These are phyloP conservation scores for Oreochromis aureus DNA, from an alignment of 2,113 vertebrate species.

Conservation along the genomic window DNA sequence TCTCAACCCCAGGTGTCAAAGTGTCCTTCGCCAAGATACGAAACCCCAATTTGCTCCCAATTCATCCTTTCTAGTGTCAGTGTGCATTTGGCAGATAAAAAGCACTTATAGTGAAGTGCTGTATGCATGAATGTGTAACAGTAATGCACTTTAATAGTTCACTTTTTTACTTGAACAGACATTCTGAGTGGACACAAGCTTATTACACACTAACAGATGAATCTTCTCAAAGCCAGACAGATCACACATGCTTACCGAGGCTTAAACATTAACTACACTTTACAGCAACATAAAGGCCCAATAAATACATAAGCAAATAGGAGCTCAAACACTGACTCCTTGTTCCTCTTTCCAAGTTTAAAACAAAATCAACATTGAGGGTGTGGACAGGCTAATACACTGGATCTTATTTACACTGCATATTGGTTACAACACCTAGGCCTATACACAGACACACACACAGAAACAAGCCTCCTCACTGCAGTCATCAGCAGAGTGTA, in stretches of 20 bases:
- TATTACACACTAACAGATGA: constrained; percentile 6
- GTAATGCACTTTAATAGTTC: not conserved
- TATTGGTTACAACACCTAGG: not conserved
- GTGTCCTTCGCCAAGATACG: not conserved
- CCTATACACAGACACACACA: not conserved
- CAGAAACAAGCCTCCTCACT: not conserved
- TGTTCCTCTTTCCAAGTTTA: not conserved
- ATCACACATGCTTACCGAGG: not conserved
- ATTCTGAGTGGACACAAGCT: not conserved
- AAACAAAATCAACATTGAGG: not conserved
- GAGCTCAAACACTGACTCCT: not conserved
- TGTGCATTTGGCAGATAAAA: not conserved
- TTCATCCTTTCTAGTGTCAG: not conserved
- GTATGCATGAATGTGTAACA: not conserved
- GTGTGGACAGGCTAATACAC: not conserved
- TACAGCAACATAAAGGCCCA: not conserved
- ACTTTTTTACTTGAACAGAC: not conserved
- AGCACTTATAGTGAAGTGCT: not conserved
- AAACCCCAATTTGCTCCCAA: not conserved
- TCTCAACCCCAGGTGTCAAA: not conserved
- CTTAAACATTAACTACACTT: constrained; percentile 44
- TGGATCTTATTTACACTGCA: not conserved
- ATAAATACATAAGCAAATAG: constrained; percentile 27
- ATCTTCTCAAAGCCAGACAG: constrained; percentile 2
- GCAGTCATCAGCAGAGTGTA: not conserved